These are phyloP conservation scores for Ariolimax columbianus DNA, from an alignment of 2,888 invertebrate species.

Conservation along the genomic window DNA sequence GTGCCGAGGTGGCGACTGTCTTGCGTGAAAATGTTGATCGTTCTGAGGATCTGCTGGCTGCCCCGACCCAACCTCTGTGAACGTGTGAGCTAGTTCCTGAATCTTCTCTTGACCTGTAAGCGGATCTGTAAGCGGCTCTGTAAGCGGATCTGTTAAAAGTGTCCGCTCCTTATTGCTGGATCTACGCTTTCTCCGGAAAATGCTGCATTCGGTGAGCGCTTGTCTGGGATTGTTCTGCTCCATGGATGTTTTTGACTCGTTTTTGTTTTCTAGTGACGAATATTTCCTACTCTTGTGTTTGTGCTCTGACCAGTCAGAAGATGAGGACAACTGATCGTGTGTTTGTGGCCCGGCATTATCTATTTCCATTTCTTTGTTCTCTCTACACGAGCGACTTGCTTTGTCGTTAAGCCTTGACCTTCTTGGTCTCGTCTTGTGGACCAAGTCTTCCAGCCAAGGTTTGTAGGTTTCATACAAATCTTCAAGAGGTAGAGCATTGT, in stretches of 20 bases:
- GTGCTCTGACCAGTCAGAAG: background rate
- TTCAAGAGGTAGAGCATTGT: background rate
- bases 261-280: background rate
- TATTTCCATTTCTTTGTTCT: background rate
- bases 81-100: background rate
- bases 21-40: background rate
- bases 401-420: background rate
- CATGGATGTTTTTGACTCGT: background rate
- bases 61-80: background rate
- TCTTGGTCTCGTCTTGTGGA: background rate
- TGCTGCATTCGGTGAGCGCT: background rate
- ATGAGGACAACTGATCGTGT: no score
- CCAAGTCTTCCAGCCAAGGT: constrained; percentile 38
- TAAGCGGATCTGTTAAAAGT: background rate
- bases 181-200: background rate
- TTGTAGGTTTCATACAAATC: constrained; percentile 4
- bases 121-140: background rate
- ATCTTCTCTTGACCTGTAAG: background rate
- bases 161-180: background rate
- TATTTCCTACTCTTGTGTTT: background rate
- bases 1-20: background rate
- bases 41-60: background rate
- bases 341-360: background rate
- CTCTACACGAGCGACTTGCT: background rate
- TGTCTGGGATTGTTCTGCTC: background rate